A percentile compares a stretch with the other conserved stretches of the same genome.
These are phyloP conservation scores for Crossoptilon crossoptilon DNA, from an alignment of 2,797 vertebrate species.

Conservation along the genomic window DNA sequence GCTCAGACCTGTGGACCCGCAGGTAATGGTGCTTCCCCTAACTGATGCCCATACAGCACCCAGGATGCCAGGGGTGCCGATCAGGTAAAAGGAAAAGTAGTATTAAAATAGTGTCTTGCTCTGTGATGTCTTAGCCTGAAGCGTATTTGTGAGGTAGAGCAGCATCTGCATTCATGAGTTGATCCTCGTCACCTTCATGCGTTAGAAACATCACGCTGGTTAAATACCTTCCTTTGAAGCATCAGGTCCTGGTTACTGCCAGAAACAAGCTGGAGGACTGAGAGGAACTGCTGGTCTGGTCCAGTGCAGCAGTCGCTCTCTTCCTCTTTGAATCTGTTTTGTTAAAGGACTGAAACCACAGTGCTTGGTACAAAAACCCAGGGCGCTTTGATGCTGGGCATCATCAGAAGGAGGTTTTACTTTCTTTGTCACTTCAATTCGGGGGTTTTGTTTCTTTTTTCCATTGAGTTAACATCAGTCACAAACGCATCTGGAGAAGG, in stretches of 20 bases:
- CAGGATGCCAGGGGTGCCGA: conserved; percentile 10
- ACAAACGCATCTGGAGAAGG: conserved; percentile 54
- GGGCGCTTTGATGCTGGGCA: conserved; percentile 31
- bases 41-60: neutral
- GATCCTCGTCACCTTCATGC: conserved; percentile 64
- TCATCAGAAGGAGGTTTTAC: conserved; percentile 51
- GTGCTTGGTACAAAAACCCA: neutral
- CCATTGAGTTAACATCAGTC: conserved; percentile 58
- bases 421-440: conserved; percentile 50
- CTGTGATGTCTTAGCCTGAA: conserved; percentile 15
- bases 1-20: conserved; percentile 92
- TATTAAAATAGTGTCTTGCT: neutral
- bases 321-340: conserved; percentile 34
- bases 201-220: conserved; percentile 51
- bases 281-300: conserved; percentile 51
- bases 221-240: conserved; percentile 70
- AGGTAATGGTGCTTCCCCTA: conserved; percentile 81
- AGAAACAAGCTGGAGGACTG: conserved; percentile 51
- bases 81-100: neutral
- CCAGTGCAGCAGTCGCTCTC: conserved; percentile 46
- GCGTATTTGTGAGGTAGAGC: neutral
- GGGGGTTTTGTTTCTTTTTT: conserved; percentile 67
- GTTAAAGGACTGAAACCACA: neutral
- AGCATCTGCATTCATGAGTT: conserved; percentile 64
- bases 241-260: conserved; percentile 53